Evolutionary conservation across 2,888 invertebrate genomes (phyloP).

Genomic region (Bugulina stolonifera): DNA sequence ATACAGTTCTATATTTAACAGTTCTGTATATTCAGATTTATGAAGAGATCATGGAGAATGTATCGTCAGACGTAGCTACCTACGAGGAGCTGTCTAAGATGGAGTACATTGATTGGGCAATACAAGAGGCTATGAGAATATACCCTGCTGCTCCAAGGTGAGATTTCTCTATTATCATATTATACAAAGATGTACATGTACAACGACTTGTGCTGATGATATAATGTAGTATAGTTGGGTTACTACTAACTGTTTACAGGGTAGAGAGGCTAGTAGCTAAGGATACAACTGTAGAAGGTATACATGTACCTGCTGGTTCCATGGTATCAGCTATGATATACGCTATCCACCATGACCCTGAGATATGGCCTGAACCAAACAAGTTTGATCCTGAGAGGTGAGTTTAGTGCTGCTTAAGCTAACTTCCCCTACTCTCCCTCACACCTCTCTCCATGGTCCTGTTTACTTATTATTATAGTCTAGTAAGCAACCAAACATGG

Average conservation of each 20-base stretch:
- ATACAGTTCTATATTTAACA: too few species aligned
- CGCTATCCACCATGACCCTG: conserved; percentile 30
- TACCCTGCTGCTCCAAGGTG: conserved; percentile 18
- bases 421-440: too few species aligned
- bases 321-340: conserved; percentile 26
- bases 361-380: conserved; percentile 31
- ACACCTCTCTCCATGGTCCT: too few species aligned
- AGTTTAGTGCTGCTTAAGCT: too few species aligned
- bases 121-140: conserved; percentile 18
- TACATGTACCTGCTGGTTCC: conserved; percentile 6
- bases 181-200: too few species aligned
- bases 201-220: too few species aligned
- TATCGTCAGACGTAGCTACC: background rate
- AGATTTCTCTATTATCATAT: background rate
- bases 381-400: conserved; percentile 32
- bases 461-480: too few species aligned
- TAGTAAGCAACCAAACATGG: too few species aligned
- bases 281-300: background rate
- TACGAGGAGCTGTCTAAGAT: conserved; percentile 23
- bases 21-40: too few species aligned
- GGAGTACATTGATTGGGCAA: conserved; percentile 19
- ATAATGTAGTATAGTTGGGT: too few species aligned
- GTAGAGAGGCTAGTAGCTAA: conserved; percentile 6
- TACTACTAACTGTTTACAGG: too few species aligned
- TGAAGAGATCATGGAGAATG: background rate